Evolutionary conservation across 2,797 vertebrate genomes (phyloP), one percentile per base, ranked within the genome.

Genomic region (Saxicola maurus): DNA sequence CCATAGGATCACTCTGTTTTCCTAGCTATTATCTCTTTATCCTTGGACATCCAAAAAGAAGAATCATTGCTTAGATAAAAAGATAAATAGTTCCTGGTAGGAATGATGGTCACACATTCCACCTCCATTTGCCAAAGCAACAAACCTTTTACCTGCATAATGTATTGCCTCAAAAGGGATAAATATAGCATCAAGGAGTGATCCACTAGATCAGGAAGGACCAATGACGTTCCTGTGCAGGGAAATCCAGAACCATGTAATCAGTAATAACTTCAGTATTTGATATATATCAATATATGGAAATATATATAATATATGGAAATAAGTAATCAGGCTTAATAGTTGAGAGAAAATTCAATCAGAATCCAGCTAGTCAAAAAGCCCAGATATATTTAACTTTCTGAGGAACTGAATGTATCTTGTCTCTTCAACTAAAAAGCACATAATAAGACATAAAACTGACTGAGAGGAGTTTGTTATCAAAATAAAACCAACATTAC

Each of bases 401-500:
- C 62, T 75, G 40, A 35, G n/a, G 64, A 82, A 57, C 37, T 77
- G 60, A 84, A 91, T 42, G 7, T 45, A 81, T 76, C 64, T 89
- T 73, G 52, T 78, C 79, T 80, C 81, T 84, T 77, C 49, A 82
- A 64, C 76, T 64, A 76, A 79, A 91, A 87, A 76, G 67, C 53
- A 86, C 13, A 1, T 24, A 87, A 55, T 17, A 87, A 64, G 82
- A 93, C 66, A 57, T 10, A 48, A 89, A 94, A 73, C 38, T 53
- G 53, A 74, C 72, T 71, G 45, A 90, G 73, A 90, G 52, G 82
- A 87, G 53, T 83, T 91, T 91, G 80, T 86, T 93, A 95, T 76
- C 89, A 89, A 94, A 93, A 91, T 62, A 94, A 86, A 94, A 55
- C 73, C 87, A 65, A 76, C 46, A 27, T 74, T 55, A 90, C 81